Conservation (phyloP, 2,797 vertebrate species). For the Xenopus petersii region DNA sequence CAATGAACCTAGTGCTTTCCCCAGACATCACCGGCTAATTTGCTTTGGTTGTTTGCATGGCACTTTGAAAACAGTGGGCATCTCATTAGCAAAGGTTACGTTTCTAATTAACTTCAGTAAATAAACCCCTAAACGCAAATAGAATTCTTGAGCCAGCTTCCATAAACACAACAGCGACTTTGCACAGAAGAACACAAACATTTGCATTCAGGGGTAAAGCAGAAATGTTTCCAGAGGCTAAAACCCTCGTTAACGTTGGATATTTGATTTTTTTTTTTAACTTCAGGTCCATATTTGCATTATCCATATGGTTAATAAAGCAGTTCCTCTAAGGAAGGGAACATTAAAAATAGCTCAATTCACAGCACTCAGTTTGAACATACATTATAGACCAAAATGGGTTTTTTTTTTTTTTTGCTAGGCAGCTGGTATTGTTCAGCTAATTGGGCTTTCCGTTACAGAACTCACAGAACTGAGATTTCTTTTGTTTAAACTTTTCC, state of each 20-base stretch:
- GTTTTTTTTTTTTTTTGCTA: background rate
- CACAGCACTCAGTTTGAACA: background rate
- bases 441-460: constrained; percentile 40
- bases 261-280: no score
- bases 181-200: background rate
- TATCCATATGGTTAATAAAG: constrained; percentile 4
- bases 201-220: no score
- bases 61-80: background rate
- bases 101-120: constrained; percentile 10
- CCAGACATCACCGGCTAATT: background rate
- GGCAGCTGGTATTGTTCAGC: constrained; percentile 21
- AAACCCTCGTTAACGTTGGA: no score
- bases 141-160: background rate
- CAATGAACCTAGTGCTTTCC: no score
- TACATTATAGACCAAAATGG: constrained; percentile 19
- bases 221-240: no score
- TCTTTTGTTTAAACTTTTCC: constrained; percentile 39
- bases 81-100: constrained; percentile 7
- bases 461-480: constrained; percentile 8
- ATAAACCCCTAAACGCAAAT: constrained; percentile 1
- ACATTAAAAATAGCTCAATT: constrained; percentile 24
- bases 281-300: background rate
- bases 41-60: background rate
- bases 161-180: background rate
- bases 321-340: constrained; percentile 7